Percentiles rank a stretch among this genome's conserved stretches.
Conservation (phyloP, 2,797 vertebrate genomes). For the Sternotherus odoratus region DNA sequence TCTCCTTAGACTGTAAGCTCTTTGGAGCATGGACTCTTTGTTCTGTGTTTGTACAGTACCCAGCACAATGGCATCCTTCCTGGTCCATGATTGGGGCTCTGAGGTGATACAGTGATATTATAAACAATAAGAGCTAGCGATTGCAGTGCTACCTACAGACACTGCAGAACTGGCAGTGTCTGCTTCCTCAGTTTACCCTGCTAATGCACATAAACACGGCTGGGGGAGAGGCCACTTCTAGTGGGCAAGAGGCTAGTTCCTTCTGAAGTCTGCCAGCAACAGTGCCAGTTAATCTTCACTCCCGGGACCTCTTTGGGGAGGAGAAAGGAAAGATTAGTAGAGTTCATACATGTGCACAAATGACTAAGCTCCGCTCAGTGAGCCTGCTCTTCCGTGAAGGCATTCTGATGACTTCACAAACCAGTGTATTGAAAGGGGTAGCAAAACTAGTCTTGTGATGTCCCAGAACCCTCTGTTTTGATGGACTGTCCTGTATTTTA, state of each 20-base stretch:
- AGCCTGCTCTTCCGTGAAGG: not conserved
- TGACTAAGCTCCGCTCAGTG: not conserved
- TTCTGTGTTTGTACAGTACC: not conserved
- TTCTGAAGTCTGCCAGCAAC: not conserved
- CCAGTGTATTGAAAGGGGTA: not conserved
- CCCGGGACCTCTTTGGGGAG: not conserved
- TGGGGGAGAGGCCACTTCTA: not conserved
- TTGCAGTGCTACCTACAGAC: not conserved
- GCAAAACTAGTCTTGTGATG: not conserved
- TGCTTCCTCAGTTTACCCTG: not conserved
- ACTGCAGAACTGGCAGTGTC: not conserved
- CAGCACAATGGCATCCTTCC: not conserved
- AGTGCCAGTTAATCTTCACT: not conserved
- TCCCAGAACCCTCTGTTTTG: not conserved
- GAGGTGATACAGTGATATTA: not conserved
- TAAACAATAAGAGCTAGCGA: not conserved
- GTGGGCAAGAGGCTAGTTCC: not conserved
- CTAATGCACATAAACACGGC: not conserved
- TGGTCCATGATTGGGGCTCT: not conserved
- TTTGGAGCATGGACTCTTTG: not conserved
- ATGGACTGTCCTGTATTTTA: not conserved
- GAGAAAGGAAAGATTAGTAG: not conserved
- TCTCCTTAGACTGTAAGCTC: not conserved
- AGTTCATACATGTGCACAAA: slow-evolving; percentile 7
- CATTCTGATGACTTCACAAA: not conserved